Evolutionary conservation across 2,888 invertebrate genomes (phyloP).

Genomic region (Eupithecia subfuscata): DNA sequence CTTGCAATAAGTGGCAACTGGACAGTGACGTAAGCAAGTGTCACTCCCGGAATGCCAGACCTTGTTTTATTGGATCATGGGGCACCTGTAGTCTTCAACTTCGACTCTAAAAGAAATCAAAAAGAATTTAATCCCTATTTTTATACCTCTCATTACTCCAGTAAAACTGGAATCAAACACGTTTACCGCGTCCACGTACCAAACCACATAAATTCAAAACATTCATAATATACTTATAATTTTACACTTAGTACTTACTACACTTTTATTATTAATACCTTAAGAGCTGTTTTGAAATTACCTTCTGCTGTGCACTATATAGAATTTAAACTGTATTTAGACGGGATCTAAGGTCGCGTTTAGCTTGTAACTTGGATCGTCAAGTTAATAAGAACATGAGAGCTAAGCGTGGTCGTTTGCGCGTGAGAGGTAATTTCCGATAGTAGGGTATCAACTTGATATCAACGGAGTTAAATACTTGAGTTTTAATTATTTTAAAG

Average conservation of each 20-base stretch:
- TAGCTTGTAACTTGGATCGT: slow-evolving; percentile 51
- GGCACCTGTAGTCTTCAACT: background rate
- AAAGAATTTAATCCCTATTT: slow-evolving; percentile 6
- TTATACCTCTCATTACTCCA: slow-evolving; percentile 1
- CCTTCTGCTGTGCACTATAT: background rate
- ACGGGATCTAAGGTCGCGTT: slow-evolving; percentile 25
- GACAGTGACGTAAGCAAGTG: too few species aligned
- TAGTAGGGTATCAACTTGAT: slow-evolving; percentile 47
- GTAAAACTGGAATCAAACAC: slow-evolving; percentile 16
- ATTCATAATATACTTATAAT: slow-evolving; percentile 32
- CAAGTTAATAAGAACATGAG: slow-evolving; percentile 62
- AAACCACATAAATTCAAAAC: slow-evolving; percentile 25
- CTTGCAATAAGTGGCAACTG: too few species aligned
- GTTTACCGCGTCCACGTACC: slow-evolving; percentile 20
- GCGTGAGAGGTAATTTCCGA: slow-evolving; percentile 74
- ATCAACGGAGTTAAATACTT: background rate
- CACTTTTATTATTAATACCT: slow-evolving; percentile 37
- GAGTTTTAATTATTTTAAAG: background rate
- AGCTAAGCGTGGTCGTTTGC: slow-evolving; percentile 67
- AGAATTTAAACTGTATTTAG: background rate
- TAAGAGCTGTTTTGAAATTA: slow-evolving; percentile 35
- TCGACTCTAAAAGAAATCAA: background rate
- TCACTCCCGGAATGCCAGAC: too few species aligned
- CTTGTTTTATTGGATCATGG: too few species aligned
- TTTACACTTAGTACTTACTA: slow-evolving; percentile 41